Conservation (phyloP, 2,797 vertebrate genomes). For the Bufotes viridis region DNA sequence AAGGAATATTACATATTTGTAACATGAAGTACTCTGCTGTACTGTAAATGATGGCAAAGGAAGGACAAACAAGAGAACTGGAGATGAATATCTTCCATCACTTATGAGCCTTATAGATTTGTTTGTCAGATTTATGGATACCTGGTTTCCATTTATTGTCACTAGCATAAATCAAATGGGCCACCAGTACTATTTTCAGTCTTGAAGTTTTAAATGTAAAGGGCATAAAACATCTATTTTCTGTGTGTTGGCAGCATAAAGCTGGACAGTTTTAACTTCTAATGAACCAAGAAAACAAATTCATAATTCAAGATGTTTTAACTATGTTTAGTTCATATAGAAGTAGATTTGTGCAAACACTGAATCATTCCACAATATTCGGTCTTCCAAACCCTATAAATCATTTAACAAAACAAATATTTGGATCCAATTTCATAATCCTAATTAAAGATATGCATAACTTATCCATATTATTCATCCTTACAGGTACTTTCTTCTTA, state of each 20-base stretch:
- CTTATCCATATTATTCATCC: no score
- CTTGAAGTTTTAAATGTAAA: background rate
- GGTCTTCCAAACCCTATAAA: background rate
- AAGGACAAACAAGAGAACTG: constrained; percentile 46
- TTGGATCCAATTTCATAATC: background rate
- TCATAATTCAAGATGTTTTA: background rate
- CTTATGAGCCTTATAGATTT: constrained; percentile 54
- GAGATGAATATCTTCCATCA: constrained; percentile 51
- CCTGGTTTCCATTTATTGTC: constrained; percentile 53
- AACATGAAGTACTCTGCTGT: constrained; percentile 27
- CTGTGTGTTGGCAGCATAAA: background rate
- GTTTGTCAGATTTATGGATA: constrained; percentile 49
- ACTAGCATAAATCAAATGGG: constrained; percentile 8
- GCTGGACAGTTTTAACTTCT: background rate
- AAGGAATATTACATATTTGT: constrained; percentile 16
- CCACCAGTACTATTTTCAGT: constrained; percentile 31
- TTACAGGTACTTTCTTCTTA: background rate
- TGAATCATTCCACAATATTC: background rate
- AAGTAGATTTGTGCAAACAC: background rate
- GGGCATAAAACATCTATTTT: constrained; percentile 28
- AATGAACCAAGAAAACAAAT: constrained; percentile 11
- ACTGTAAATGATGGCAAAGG: constrained; percentile 33
- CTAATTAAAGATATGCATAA: no score
- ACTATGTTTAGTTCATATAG: background rate
- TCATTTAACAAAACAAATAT: background rate